Evolutionary conservation across 2,888 invertebrate genomes (phyloP).

Genomic region (Apomyelois bistriatella): DNA sequence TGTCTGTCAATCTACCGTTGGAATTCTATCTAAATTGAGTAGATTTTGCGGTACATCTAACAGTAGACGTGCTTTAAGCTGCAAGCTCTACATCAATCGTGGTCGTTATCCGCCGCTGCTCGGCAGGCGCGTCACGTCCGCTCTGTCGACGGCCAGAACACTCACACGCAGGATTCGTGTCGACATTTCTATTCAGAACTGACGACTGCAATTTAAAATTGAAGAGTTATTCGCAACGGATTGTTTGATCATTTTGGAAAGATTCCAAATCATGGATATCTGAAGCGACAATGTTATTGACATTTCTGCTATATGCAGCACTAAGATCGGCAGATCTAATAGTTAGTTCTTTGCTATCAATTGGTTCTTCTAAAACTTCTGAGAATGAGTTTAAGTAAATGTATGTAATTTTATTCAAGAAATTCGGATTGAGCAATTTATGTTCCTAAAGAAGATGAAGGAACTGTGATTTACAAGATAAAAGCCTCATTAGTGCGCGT

Average conservation of each 20-base stretch:
- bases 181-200: slow-evolving; percentile 9
- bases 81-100: background rate
- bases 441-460: background rate
- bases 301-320: background rate
- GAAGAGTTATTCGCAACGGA: slow-evolving; percentile 1
- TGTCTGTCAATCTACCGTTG: background rate
- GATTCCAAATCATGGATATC: background rate
- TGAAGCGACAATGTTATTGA: no score
- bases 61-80: slow-evolving; percentile 1
- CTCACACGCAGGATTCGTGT: slow-evolving; percentile 6
- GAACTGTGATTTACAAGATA: background rate
- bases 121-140: slow-evolving; percentile 11
- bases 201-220: slow-evolving; percentile 3
- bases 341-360: no score
- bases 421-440: background rate
- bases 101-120: background rate
- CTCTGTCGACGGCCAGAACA: slow-evolving; percentile 10
- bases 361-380: no score
- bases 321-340: no score
- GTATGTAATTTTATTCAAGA: background rate
- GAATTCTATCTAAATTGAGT: background rate
- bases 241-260: slow-evolving; percentile 2
- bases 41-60: background rate
- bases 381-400: no score
- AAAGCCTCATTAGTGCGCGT: background rate